Percentiles rank a stretch among this genome's conserved stretches.
These are phyloP conservation scores for Spilogale gracilis DNA, from an alignment of 2,113 vertebrate species.

Conservation along the genomic window DNA sequence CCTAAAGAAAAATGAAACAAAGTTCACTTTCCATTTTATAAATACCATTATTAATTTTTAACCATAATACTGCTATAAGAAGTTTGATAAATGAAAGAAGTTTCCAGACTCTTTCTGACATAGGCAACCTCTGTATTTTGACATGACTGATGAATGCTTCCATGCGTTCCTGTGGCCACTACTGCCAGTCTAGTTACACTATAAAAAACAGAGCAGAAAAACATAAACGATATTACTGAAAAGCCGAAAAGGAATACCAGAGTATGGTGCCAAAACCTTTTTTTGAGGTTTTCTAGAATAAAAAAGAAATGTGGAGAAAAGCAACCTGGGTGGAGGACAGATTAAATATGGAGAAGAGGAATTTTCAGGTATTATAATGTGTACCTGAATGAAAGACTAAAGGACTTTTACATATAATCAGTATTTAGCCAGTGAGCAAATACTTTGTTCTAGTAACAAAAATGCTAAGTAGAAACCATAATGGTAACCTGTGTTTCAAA, in stretches of 20 bases:
- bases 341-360: neutral
- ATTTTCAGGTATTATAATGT: neutral
- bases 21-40: constrained; percentile 6
- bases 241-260: neutral
- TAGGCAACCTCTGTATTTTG: neutral
- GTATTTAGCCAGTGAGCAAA: neutral
- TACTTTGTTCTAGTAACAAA: constrained; percentile 32
- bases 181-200: neutral
- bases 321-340: neutral
- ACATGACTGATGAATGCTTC: neutral
- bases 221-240: neutral
- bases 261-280: neutral
- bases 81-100: neutral
- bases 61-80: constrained; percentile 15
- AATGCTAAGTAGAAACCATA: constrained; percentile 33
- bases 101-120: constrained; percentile 29
- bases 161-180: neutral
- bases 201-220: neutral
- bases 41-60: constrained; percentile 22
- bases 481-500: constrained; percentile 20
- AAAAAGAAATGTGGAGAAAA: constrained; percentile 17
- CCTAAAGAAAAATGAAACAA: constrained; percentile 51
- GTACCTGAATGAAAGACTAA: neutral
- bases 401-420: neutral
- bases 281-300: neutral